A percentile compares a stretch with the other conserved stretches of the same genome.
Conservation (phyloP, 1,140 invertebrate species). For the Bombyx mori region ASM3026992v2 NC_085116.1:3724001-3724500, state of each 20-base stretch:
- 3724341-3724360: no score
- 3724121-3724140: not conserved
- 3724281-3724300: constrained; percentile 25
- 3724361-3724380: no score
- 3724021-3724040: constrained; percentile 22
- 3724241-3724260: constrained; percentile 25
- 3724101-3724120: constrained; percentile 26
- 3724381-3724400: no score
- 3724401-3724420: no score
- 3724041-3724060: constrained; percentile 44
- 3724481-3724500: no score
- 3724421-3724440: no score
- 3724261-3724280: constrained; percentile 46
- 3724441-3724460: no score
- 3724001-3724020: no score
- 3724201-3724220: constrained; percentile 34
- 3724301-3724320: constrained; percentile 18
- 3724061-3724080: constrained; percentile 12
- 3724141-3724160: constrained; percentile 17
- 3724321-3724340: no score
- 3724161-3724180: constrained; percentile 26
- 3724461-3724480: no score
- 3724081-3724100: constrained; percentile 30
- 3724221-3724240: constrained; percentile 41
- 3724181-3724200: constrained; percentile 48